Evolutionary conservation across 1,140 invertebrate genomes (phyloP).

Genomic region (Drosophila arawakana): DNA sequence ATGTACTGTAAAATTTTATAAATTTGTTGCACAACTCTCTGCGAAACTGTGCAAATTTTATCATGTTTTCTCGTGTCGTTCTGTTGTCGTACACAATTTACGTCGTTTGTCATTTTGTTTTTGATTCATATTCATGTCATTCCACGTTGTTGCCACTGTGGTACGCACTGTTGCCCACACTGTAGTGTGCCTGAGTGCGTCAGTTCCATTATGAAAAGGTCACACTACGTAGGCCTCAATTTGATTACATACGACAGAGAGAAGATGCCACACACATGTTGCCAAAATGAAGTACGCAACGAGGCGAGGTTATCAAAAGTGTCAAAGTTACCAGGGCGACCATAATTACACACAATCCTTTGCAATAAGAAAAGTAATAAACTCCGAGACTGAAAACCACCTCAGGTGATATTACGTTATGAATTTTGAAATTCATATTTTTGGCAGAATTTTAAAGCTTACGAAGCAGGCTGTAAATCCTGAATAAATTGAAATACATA

Average conservation of each 20-base stretch:
- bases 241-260: slow-evolving; percentile 40
- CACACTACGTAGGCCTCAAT: slow-evolving; percentile 30
- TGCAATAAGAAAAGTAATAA: neutral
- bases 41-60: slow-evolving; percentile 39
- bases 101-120: slow-evolving; percentile 62
- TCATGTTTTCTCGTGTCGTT: slow-evolving; percentile 8
- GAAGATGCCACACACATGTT: slow-evolving; percentile 39
- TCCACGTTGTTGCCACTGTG: slow-evolving; percentile 37
- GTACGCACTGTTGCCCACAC: slow-evolving; percentile 8
- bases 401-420: too few relatives aligned
- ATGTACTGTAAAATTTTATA: slow-evolving; percentile 77
- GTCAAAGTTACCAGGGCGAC: neutral
- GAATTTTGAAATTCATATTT: too few relatives aligned
- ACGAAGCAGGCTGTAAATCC: too few relatives aligned
- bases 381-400: neutral
- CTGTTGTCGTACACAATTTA: slow-evolving; percentile 43
- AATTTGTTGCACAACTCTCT: slow-evolving; percentile 51
- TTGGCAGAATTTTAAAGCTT: too few relatives aligned
- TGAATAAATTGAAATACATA: too few relatives aligned
- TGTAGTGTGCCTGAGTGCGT: slow-evolving; percentile 7
- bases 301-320: slow-evolving; percentile 15
- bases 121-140: slow-evolving; percentile 65
- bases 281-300: slow-evolving; percentile 29
- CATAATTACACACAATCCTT: slow-evolving; percentile 4
- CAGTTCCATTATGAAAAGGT: slow-evolving; percentile 28